Evolutionary conservation across 2,888 invertebrate species (phyloP), one percentile per base, ranked within the genome.

Genomic region (Lasioglossum leucozonium): DNA sequence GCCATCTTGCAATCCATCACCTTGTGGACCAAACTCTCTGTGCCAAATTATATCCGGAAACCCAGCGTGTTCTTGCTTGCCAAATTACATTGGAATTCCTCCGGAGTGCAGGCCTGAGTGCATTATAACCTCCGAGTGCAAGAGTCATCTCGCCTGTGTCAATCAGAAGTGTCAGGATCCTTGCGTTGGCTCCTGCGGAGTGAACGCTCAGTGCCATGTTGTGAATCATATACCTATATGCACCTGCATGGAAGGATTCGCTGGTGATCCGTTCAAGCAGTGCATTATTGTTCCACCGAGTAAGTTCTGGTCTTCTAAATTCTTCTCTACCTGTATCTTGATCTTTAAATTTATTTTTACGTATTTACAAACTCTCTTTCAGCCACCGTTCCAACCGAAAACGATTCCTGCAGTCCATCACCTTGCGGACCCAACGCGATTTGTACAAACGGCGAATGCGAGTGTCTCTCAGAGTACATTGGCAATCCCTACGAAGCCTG

Each of bases 11-110:
- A 96, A 96, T 44, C 98, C 98, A 74, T 97, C 97, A 37, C 98
- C 98, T 0, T 98, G 98, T 92, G 98, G 98, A 34, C 97, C 98
- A 2, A 97, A 98, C 94, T 97, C 98, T 0, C 96, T 97, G 84
- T 98, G 98, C 92, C 97, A 97, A 93, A 96, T 97, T 86, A 95
- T 97, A 87, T 96, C 96, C 55, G 97, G 97, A 88, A 97, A 96
- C 91, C 98, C 97, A 81, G 97, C 97, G 1, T 98, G 98, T 92
- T 97, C 97, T 0, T 98, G 98, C 93, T 95, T 97, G 74, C 96
- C 97, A n/a, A 97, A 97, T 91, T 98, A 96, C 91, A 96, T 97
- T 65, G 98, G 98, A n/a, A 96, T 96, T 34, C 98, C 97, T 79
- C 98, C 98, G 2, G 96, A 96, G 79, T 98, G 98, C 92, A 96